These are phyloP conservation scores for Grammomys dolichurus DNA, from an alignment of 2,113 vertebrate genomes.

Conservation along the genomic window DNA sequence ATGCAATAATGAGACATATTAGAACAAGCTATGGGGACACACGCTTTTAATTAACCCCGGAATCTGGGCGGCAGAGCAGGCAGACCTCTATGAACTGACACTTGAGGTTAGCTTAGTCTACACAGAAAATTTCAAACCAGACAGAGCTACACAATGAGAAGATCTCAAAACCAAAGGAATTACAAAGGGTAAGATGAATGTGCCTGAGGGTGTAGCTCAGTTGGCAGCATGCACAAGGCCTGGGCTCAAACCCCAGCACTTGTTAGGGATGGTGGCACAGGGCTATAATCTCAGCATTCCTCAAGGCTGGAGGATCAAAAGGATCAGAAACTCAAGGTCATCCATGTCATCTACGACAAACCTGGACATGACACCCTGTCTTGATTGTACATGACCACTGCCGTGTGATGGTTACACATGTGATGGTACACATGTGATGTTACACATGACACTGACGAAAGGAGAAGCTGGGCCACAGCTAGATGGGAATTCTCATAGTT, in stretches of 20 bases:
- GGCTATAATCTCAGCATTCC: not conserved
- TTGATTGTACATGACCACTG: not conserved
- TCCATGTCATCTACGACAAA: not conserved
- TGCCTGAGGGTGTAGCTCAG: not conserved
- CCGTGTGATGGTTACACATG: not conserved
- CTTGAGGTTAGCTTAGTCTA: not conserved
- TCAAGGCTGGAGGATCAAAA: not conserved
- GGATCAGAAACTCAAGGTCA: not conserved
- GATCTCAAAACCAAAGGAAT: not conserved
- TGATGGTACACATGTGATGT: not conserved
- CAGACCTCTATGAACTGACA: not conserved
- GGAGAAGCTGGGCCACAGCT: not conserved
- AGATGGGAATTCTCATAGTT: not conserved
- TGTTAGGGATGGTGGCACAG: not conserved
- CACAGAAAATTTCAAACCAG: not conserved
- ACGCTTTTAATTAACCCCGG: not conserved
- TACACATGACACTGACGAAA: not conserved
- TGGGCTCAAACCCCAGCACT: not conserved
- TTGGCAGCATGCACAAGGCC: too few relatives aligned
- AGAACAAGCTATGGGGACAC: not conserved
- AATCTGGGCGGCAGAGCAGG: not conserved
- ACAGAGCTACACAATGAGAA: not conserved
- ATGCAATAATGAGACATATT: not conserved
- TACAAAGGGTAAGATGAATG: not conserved
- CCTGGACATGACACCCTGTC: not conserved